phyloP scores from a whole-genome alignment of 2,797 vertebrate species.

The Acipenser oxyrinchus region DNA sequence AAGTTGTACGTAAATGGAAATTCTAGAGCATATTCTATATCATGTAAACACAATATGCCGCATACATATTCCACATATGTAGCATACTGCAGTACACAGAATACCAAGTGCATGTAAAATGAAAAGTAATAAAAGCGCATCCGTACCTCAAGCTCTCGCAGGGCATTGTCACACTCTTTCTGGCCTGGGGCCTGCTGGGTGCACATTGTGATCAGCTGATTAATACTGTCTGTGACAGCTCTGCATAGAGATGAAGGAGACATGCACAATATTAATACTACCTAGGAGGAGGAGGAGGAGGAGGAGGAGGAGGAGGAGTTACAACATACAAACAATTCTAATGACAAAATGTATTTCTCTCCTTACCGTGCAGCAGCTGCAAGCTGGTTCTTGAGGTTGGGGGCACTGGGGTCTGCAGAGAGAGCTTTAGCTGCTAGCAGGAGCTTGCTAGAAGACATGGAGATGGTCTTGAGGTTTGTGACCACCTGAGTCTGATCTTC shows the following conservation, averaged over 20 bases:
- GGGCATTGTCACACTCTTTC: constrained; percentile 92
- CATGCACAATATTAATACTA: constrained; percentile 15
- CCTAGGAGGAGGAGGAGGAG: background rate
- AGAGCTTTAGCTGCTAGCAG: constrained; percentile 86
- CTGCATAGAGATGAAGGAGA: constrained; percentile 43
- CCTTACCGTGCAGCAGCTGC: constrained; percentile 82
- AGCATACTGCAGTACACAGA: too few relatives aligned
- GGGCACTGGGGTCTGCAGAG: constrained; percentile 83
- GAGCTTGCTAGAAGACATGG: constrained; percentile 95
- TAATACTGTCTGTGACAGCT: constrained; percentile 93
- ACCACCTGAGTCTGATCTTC: constrained; percentile 90
- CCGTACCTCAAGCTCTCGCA: constrained; percentile 86
- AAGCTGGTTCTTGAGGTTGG: constrained; percentile 94
- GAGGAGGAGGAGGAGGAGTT: background rate
- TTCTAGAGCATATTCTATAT: too few relatives aligned
- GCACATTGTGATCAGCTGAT: constrained; percentile 97
- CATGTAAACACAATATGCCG: too few relatives aligned
- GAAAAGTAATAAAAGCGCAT: background rate
- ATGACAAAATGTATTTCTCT: background rate
- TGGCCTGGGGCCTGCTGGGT: constrained; percentile 93
- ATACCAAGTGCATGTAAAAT: too few relatives aligned
- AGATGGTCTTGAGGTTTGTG: constrained; percentile 94
- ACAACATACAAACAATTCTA: background rate
- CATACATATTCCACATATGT: too few relatives aligned
- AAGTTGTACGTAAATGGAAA: too few relatives aligned